These are phyloP conservation scores for Drosophila paracracens DNA, from an alignment of 2,888 invertebrate genomes.

Conservation along the genomic window DNA sequence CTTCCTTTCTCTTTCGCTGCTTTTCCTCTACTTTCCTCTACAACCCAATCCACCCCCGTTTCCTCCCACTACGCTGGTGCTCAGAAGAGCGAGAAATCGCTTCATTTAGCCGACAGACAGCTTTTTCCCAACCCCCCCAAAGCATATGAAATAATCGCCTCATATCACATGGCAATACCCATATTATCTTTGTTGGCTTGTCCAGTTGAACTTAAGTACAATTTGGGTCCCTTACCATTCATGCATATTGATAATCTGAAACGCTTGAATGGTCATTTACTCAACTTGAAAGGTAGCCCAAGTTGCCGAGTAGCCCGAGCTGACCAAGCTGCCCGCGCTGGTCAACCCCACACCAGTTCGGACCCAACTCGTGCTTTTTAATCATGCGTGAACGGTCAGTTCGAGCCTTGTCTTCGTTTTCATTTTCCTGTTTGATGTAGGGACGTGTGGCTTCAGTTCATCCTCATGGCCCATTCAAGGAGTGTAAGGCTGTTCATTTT, in stretches of 20 bases:
- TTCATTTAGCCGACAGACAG: conserved; percentile 47
- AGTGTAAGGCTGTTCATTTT: conserved; percentile 64
- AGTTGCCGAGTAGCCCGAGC: neutral
- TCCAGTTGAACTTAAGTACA: conserved; percentile 64
- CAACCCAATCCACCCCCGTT: neutral
- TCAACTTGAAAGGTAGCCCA: conserved; percentile 75
- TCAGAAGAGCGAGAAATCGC: conserved; percentile 57
- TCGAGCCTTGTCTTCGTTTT: conserved; percentile 39
- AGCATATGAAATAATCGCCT: conserved; percentile 23
- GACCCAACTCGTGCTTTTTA: conserved; percentile 60
- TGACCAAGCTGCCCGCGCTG: neutral
- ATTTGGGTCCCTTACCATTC: conserved; percentile 50
- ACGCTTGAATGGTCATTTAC: conserved; percentile 81
- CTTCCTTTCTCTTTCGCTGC: neutral
- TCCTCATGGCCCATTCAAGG: conserved; percentile 17
- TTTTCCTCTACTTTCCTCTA: neutral
- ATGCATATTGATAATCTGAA: conserved; percentile 81
- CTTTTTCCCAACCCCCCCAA: neutral
- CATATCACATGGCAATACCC: conserved; percentile 31
- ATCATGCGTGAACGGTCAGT: conserved; percentile 71
- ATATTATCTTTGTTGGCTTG: conserved; percentile 39
- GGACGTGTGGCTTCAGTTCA: conserved; percentile 35
- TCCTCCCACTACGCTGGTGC: neutral
- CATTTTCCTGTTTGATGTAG: conserved; percentile 48
- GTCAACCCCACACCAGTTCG: conserved; percentile 17